Base-by-base conservation (phyloP, 2,113 vertebrate genomes). In the Morone saxatilis region DNA sequence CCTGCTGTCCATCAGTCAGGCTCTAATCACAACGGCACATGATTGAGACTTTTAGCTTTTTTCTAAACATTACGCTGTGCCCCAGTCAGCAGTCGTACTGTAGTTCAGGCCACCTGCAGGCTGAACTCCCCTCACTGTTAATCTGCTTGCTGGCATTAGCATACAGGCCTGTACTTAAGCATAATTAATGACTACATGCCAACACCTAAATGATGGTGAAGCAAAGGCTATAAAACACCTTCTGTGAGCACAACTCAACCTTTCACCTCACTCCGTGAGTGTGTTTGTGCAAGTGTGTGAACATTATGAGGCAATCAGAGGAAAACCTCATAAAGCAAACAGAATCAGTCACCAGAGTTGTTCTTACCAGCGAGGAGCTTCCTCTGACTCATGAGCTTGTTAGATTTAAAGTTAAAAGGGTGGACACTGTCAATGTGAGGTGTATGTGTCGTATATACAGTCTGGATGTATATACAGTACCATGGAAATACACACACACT, bases 391-490 rank as follows among this genome's bases (percentile, higher is more conserved):
- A 70, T 51, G 85, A 79, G 50, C 63, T 63, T 50, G 75, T 87
- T 86, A 63, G 74, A 70, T 1, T 72, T 56, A 20, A 66, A 17
- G 73, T 81, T 86, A 81, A 59, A 4, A 47, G 80, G 87, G 91
- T 73, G 88, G 88, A 91, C 73, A 89, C 75, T 74, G 83, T 92
- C 87, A 83, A 91, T 93, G 89, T 83, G 88, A 88, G 91, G 90
- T 85, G 86, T 89, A 94, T 94, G 94, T 80, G 88, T 92, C 91
- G 91, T 95, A 94, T 94, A 95, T 95, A 95, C 94, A 95, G 81
- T 74, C 71, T 80, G 71, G 60, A 74, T 94, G 94, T 95, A 95
- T 94, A 94, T 94, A 94, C 92, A 80, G 51, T 80, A 90, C 90
- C 91, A 93, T 94, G 94, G 84, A 59, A 82, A 60, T 47, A 92